A percentile compares a stretch with the other conserved stretches of the same genome.
phyloP scores from a whole-genome alignment of 2,888 invertebrate genomes.

The Microchrysa polita region DNA sequence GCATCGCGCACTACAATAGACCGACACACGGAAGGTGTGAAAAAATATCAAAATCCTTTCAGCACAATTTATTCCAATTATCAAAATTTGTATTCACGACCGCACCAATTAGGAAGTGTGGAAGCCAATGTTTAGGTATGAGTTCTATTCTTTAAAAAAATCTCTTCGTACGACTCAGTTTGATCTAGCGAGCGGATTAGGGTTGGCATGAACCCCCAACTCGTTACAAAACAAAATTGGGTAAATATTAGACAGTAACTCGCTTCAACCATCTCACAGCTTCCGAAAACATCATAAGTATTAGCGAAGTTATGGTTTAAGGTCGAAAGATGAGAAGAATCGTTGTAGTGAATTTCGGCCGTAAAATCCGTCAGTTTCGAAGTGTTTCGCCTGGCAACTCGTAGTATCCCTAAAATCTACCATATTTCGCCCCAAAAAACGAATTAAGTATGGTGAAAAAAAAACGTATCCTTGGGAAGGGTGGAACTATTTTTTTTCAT shows the following conservation, averaged over 20 bases:
- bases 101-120: conserved; percentile 47
- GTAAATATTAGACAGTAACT: too few relatives aligned
- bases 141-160: conserved; percentile 12
- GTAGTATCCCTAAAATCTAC: not conserved
- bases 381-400: too few relatives aligned
- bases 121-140: conserved; percentile 44
- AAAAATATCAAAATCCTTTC: conserved; percentile 27
- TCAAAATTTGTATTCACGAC: conserved; percentile 48
- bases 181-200: too few relatives aligned
- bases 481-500: conserved; percentile 3
- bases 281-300: too few relatives aligned
- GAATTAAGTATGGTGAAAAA: not conserved
- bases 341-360: too few relatives aligned
- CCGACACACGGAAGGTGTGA: not conserved
- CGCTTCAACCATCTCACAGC: too few relatives aligned
- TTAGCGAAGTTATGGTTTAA: too few relatives aligned
- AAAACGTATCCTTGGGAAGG: not conserved
- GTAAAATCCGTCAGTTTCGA: too few relatives aligned
- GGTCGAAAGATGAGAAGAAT: too few relatives aligned
- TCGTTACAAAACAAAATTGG: too few relatives aligned
- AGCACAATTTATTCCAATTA: conserved; percentile 46
- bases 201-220: too few relatives aligned
- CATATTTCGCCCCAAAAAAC: not conserved
- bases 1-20: too few relatives aligned
- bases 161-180: not conserved